These are phyloP conservation scores for Oscheius sp. DNA, from an alignment of 2,888 invertebrate species.

Conservation along the genomic window DNA sequence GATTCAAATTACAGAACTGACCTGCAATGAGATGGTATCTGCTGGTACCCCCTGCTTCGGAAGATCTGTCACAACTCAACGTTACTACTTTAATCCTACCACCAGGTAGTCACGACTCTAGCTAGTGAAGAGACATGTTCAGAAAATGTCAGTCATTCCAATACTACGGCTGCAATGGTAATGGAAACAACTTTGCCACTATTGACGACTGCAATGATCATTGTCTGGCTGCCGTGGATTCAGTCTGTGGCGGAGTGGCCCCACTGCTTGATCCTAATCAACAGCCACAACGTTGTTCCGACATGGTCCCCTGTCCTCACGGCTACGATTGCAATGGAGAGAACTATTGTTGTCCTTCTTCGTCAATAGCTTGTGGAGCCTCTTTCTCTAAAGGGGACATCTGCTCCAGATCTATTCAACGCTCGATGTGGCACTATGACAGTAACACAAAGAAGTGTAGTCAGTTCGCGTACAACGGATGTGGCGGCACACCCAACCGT, in stretches of 20 bases:
- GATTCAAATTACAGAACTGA: conserved; percentile 49
- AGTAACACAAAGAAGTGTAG: conserved; percentile 61
- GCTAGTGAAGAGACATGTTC: background rate
- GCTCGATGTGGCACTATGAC: conserved; percentile 69
- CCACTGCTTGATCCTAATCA: conserved; percentile 68
- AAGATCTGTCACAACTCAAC: conserved; percentile 64
- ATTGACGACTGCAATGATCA: conserved; percentile 64
- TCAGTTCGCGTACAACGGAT: conserved; percentile 69
- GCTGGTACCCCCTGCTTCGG: conserved; percentile 72
- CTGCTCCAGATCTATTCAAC: conserved; percentile 62
- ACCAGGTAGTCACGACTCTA: conserved; percentile 43
- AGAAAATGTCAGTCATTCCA: conserved; percentile 72
- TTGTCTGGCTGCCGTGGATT: conserved; percentile 64
- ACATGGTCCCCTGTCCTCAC: conserved; percentile 64
- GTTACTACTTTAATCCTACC: conserved; percentile 67
- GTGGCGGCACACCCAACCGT: conserved; percentile 70
- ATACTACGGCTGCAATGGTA: conserved; percentile 71
- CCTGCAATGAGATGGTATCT: conserved; percentile 66
- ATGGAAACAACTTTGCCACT: conserved; percentile 69
- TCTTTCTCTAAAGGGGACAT: conserved; percentile 57
- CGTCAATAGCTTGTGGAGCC: conserved; percentile 65
- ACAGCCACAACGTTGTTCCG: conserved; percentile 66
- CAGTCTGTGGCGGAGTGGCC: conserved; percentile 69
- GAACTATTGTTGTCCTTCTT: conserved; percentile 67
- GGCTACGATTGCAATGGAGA: conserved; percentile 68